Evolutionary conservation across 2,888 invertebrate species (phyloP), one percentile per base, ranked within the genome.

Genomic region (Papilio protenor): DNA sequence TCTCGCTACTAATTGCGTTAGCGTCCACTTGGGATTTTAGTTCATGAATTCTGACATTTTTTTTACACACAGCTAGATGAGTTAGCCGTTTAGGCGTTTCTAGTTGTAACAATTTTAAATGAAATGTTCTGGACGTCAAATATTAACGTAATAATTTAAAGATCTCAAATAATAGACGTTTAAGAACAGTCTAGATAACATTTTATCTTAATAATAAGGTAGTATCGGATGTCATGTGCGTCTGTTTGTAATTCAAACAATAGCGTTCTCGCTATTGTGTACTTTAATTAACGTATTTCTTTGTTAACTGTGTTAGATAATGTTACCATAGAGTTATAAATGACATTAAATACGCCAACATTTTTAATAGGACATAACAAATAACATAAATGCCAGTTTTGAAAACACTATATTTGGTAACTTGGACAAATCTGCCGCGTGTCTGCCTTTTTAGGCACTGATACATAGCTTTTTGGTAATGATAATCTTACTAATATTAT

Each of bases 231-330:
- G 66, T 66, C 18, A 33, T 8, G n/a, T 66, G 40, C 40, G 66
- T 40, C 66, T 66, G 40, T 64, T 64, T 33, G 33, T 40, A 64
- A 40, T 18, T 33, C n/a, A 40, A 66, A 66, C 66, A 66, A 66
- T 33, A 18, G 10, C 11, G 59, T 64, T 64, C 61, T 64, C 61
- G 27, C 18, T 18, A 33, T 64, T 64, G 61, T 64, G 61, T 64
- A 64, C 57, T 59, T 59, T 59, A 59, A 33, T 33, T 27, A 66
- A n/a, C 10, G 40, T 66, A 66, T n/a, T 66, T 40, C 66, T 40
- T 66, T 66, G 66, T 40, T 18, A 33, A 33, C 3, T n/a, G 18
- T 23, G 23, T 40, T 18, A 40, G 40, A 66, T 66, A 66, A 66
- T 66, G 40, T 66, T 66, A 33, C 33, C 66, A 66, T n/a, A 40